A percentile compares a stretch with the other conserved stretches of the same genome.
These are phyloP conservation scores for Procambarus virginalis DNA, from an alignment of 1,140 invertebrate genomes.

Conservation along the genomic window DNA sequence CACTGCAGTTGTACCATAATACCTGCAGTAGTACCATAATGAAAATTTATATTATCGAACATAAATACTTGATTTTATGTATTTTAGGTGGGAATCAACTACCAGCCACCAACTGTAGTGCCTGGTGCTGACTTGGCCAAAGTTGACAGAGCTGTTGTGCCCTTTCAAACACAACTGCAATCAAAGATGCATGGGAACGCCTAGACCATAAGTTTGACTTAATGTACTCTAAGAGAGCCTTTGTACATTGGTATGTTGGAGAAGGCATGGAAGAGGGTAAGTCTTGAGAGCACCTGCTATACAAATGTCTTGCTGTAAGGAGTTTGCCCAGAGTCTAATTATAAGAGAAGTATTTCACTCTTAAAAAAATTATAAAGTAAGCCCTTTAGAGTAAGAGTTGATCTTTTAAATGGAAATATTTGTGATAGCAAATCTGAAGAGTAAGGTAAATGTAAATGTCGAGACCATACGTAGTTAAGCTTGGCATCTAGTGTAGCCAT, in stretches of 20 bases:
- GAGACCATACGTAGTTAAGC: no score
- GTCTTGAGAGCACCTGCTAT: background rate
- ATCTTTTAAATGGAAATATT: background rate
- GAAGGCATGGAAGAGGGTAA: slow-evolving; percentile 87
- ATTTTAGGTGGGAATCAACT: slow-evolving; percentile 82
- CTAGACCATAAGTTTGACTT: slow-evolving; percentile 89
- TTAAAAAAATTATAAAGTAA: no score
- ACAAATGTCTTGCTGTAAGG: no score
- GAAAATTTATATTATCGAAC: no score
- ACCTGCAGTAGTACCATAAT: no score
- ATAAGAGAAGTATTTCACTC: no score
- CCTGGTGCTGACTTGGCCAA: slow-evolving; percentile 81
- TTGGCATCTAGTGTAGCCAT: no score
- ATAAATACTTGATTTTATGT: background rate
- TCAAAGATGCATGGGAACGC: slow-evolving; percentile 85
- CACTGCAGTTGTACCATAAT: no score
- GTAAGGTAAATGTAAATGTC: no score
- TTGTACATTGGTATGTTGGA: slow-evolving; percentile 83
- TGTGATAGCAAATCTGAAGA: background rate
- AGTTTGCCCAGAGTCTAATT: no score
- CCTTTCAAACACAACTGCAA: slow-evolving; percentile 89
- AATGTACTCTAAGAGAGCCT: slow-evolving; percentile 82
- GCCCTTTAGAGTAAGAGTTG: background rate
- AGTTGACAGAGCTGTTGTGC: slow-evolving; percentile 81
- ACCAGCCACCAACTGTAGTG: slow-evolving; percentile 80